Evolutionary conservation across 2,888 invertebrate species (phyloP).

Genomic region (Ptychoptera albimana): DNA sequence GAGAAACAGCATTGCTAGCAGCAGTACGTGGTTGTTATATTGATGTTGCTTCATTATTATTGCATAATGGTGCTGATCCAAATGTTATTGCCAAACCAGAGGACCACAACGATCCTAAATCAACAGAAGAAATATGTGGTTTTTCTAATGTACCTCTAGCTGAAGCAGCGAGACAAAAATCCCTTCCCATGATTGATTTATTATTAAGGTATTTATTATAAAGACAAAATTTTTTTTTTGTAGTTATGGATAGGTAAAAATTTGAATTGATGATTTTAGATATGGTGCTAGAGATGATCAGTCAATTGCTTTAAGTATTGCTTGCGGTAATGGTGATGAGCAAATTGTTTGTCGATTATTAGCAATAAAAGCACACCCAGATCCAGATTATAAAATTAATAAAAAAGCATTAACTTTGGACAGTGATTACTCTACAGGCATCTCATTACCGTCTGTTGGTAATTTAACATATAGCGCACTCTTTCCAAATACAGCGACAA

Average conservation of each 20-base stretch:
- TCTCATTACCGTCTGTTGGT: conserved; percentile 33
- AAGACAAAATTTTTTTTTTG: conserved; percentile 2
- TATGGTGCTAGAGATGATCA: conserved; percentile 80
- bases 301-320: conserved; percentile 62
- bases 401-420: conserved; percentile 55
- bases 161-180: conserved; percentile 29
- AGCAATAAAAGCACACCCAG: conserved; percentile 77
- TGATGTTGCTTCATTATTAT: conserved; percentile 49
- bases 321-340: conserved; percentile 57
- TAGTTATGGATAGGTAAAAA: conserved; percentile 1
- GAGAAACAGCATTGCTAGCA: conserved; percentile 70
- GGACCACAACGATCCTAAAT: conserved; percentile 28
- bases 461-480: conserved; percentile 61
- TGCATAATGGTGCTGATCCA: conserved; percentile 68
- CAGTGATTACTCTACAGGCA: conserved; percentile 29
- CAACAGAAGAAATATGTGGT: conserved; percentile 27
- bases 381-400: conserved; percentile 86
- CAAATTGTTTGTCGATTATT: conserved; percentile 62
- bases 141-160: conserved; percentile 27
- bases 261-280: conserved; percentile 11
- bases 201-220: conserved; percentile 20
- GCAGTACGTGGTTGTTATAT: conserved; percentile 62
- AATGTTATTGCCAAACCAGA: conserved; percentile 44
- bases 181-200: conserved; percentile 26
- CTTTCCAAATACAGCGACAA: conserved; percentile 69